Conservation (phyloP, 2,113 vertebrate genomes). For the Eira barbara region DNA sequence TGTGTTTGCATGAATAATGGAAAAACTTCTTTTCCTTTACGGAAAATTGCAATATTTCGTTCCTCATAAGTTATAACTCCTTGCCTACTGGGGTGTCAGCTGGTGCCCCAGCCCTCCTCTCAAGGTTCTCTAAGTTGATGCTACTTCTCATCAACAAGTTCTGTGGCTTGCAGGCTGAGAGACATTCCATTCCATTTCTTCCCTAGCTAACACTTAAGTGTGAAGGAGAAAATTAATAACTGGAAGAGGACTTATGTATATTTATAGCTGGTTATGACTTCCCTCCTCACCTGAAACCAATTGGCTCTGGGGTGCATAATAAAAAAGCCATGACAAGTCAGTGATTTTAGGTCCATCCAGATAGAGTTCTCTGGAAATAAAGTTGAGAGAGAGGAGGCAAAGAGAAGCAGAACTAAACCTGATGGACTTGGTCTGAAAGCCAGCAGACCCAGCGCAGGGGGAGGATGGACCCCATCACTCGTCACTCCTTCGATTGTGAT, state of each 20-base stretch:
- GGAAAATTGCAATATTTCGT: background rate
- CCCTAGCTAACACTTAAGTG: background rate
- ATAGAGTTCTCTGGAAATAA: background rate
- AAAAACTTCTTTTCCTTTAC: background rate
- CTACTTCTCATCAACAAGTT: background rate
- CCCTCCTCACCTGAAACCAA: background rate
- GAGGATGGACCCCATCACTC: rapidly evolving
- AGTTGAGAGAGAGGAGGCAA: background rate
- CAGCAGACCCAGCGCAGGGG: rapidly evolving
- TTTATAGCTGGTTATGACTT: background rate
- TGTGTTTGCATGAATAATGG: background rate
- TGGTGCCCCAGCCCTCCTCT: rapidly evolving
- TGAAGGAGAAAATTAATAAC: background rate
- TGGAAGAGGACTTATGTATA: background rate
- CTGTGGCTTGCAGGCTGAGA: background rate
- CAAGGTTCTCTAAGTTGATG: background rate
- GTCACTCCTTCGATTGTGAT: rapidly evolving
- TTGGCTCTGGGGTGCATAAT: background rate
- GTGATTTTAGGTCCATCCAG: background rate
- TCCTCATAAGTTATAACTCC: background rate
- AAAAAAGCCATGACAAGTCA: background rate
- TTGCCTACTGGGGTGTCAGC: background rate
- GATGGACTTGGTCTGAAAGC: background rate
- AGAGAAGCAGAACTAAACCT: rapidly evolving
- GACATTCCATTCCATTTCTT: background rate